Evolutionary conservation across 2,888 invertebrate species (phyloP), one percentile per base, ranked within the genome.

Genomic region (Macrosiphum euphorbiae): DNA sequence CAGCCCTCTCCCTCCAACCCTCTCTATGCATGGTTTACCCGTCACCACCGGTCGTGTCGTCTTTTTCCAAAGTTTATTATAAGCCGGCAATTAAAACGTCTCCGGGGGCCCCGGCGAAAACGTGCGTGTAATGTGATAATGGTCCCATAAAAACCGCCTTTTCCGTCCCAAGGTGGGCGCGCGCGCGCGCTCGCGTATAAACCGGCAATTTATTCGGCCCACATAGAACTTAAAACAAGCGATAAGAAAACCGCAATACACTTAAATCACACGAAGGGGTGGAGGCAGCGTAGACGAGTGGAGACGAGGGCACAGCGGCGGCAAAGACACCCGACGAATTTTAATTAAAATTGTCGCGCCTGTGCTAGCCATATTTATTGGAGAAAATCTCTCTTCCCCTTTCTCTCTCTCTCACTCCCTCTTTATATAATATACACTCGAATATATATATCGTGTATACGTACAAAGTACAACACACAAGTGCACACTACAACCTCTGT

Each of bases 331-430:
- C 86, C 90, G 90, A 90, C 90, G 94, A 94, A 94, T 94, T 94
- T 94, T 94, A 94, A 94, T 94, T 94, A 94, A 94, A 94, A 94
- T 94, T 94, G 94, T 94, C 93, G 84, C 93, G 93, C 93, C 90
- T 86, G 93, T 90, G 90, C 84, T 84, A 84, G 89, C 93, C 90
- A 90, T 93, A 93, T 93, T 93, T 93, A 93, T 93, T 90, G 90
- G 93, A 61, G 78, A 88, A 88, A 92, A 88, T 67, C 88, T 88
- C 92, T 88, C 86, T 26, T 28, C 16, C n/a, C 28, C 47, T 55
- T 5, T 35, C 24, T 16, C 78, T 78, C 78, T 41, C 35, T 41
- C 35, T 16, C 67, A 26, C 44, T n/a, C 78, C 1, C 78, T 78
- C 41, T 84, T 41, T 84, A 11, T 44, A 67, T n/a, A 67, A 78